Conservation (phyloP, 2,888 invertebrate species). For the Drosophila fulvimacula region DNA sequence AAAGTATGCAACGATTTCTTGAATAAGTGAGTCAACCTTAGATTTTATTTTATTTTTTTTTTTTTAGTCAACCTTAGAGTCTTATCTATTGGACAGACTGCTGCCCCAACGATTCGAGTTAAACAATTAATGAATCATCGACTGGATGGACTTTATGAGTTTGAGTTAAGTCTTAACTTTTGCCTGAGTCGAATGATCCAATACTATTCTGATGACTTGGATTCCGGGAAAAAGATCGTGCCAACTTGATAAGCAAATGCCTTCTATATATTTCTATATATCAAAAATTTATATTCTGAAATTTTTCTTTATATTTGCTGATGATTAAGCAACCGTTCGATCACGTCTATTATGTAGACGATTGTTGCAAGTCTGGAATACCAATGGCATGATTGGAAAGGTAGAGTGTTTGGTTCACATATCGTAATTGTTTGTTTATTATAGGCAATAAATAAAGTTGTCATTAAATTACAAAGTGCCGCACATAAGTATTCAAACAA, state of each 20-base stretch:
- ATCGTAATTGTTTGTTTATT: slow-evolving; percentile 49
- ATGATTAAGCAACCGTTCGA: not conserved
- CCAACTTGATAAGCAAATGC: not conserved
- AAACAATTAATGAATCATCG: slow-evolving; percentile 14
- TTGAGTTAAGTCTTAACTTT: not conserved
- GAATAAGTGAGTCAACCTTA: not conserved
- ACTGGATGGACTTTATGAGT: not conserved
- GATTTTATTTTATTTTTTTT: too few species aligned
- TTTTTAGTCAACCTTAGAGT: not conserved
- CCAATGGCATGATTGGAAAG: not conserved
- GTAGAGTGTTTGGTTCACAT: slow-evolving; percentile 1
- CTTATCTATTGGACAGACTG: slow-evolving; percentile 1
- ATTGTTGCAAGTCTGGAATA: not conserved
- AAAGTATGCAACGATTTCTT: slow-evolving; percentile 39
- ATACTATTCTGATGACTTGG: not conserved
- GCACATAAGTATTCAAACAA: slow-evolving; percentile 22
- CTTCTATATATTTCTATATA: not conserved
- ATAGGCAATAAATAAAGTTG: slow-evolving; percentile 55
- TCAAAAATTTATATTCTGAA: not conserved
- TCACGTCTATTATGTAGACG: not conserved
- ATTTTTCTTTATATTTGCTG: not conserved
- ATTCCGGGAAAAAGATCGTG: not conserved
- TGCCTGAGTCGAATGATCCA: not conserved
- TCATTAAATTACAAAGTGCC: slow-evolving; percentile 55
- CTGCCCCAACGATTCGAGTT: not conserved